Percentiles rank a stretch among this genome's conserved stretches.
Conservation (phyloP, 2,888 invertebrate species). For the Eremobia ochroleuca region DNA sequence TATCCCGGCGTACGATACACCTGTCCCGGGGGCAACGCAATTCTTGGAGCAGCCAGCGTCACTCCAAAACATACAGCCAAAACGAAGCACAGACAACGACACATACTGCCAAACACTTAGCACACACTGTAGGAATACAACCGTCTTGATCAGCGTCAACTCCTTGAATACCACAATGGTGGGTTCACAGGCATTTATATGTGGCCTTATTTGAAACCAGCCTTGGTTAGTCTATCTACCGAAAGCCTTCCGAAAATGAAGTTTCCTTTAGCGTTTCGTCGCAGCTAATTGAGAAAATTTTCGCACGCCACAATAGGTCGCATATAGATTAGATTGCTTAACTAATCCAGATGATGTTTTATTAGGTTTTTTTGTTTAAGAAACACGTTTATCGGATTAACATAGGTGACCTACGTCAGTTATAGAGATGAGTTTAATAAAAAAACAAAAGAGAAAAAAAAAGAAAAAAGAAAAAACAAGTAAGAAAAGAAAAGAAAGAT, state of each 20-base stretch:
- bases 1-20: conserved; percentile 85
- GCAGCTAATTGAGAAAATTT: conserved; percentile 86
- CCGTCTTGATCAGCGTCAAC: conserved; percentile 74
- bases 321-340: conserved; percentile 80
- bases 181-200: conserved; percentile 88
- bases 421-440: not conserved
- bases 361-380: conserved; percentile 67
- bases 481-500: too few species aligned
- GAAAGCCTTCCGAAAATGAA: conserved; percentile 84
- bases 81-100: conserved; percentile 77
- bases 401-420: not conserved
- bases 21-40: conserved; percentile 74
- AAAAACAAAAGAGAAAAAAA: too few species aligned
- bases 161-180: conserved; percentile 84
- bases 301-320: conserved; percentile 83
- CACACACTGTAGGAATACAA: conserved; percentile 73
- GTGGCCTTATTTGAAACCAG: conserved; percentile 86
- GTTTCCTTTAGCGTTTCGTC: conserved; percentile 80
- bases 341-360: conserved; percentile 62
- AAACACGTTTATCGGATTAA: conserved; percentile 4
- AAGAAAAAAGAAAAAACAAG: too few species aligned
- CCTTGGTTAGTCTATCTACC: conserved; percentile 78
- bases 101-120: conserved; percentile 74
- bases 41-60: conserved; percentile 77
- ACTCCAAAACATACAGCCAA: conserved; percentile 76